phyloP scores from a whole-genome alignment of 2,888 invertebrate species.

The Limnephilus lunatus region DNA sequence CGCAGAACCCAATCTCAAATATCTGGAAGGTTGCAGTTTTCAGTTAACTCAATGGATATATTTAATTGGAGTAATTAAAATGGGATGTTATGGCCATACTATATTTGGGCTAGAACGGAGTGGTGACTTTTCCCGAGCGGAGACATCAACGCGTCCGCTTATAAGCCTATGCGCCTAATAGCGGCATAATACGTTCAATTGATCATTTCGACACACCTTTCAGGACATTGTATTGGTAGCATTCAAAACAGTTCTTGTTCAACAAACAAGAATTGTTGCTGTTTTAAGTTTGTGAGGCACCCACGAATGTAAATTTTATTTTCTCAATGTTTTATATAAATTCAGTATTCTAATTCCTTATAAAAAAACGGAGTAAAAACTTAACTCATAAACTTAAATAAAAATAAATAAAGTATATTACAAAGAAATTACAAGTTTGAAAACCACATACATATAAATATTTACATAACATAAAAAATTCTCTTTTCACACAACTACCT shows the following conservation, averaged over 20 bases:
- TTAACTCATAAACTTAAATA: too few species aligned
- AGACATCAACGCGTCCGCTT: conserved; percentile 24
- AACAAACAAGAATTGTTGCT: neutral
- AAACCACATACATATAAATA: too few species aligned
- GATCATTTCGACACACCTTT: neutral
- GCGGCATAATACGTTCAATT: neutral
- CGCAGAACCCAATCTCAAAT: conserved; percentile 64
- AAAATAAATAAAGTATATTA: too few species aligned
- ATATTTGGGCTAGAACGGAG: conserved; percentile 11
- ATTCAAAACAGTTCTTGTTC: neutral
- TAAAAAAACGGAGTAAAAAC: too few species aligned
- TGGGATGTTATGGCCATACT: conserved; percentile 35
- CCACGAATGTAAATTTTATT: neutral
- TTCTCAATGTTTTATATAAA: neutral
- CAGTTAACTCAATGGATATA: conserved; percentile 53
- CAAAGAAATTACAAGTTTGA: too few species aligned
- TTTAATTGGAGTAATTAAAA: conserved; percentile 55
- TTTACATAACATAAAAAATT: too few species aligned
- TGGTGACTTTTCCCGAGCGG: neutral
- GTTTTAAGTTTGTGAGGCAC: neutral
- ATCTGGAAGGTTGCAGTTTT: conserved; percentile 60
- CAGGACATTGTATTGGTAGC: neutral
- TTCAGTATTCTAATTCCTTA: too few species aligned
- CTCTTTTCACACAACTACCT: too few species aligned
- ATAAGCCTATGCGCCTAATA: neutral